Percentiles rank a stretch among this genome's conserved stretches.
These are phyloP conservation scores for Pimephales promelas DNA, from an alignment of 2,113 vertebrate genomes.

Conservation along the genomic window DNA sequence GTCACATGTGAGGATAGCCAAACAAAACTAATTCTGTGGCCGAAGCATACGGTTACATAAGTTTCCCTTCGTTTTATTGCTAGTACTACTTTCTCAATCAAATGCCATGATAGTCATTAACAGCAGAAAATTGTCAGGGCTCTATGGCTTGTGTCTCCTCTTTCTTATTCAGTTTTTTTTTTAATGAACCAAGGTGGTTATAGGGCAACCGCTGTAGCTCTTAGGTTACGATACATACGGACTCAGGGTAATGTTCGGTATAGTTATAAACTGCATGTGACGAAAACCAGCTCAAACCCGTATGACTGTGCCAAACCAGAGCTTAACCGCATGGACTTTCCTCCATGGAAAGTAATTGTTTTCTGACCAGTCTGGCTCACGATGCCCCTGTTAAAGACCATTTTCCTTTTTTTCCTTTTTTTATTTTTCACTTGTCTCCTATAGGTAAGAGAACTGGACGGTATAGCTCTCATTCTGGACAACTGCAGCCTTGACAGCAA, in stretches of 20 bases:
- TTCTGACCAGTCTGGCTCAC: constrained; percentile 35
- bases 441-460: constrained; percentile 88
- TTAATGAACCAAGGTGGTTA: neutral
- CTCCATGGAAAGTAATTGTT: constrained; percentile 25
- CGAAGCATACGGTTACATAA: neutral
- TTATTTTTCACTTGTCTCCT: constrained; percentile 33
- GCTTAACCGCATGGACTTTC: constrained; percentile 62
- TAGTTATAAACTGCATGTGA: constrained; percentile 57
- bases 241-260: neutral
- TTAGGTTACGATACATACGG: constrained; percentile 21
- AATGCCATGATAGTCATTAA: neutral
- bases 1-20: constrained; percentile 10
- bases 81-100: constrained; percentile 24
- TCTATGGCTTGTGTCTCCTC: constrained; percentile 17
- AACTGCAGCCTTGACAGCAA: constrained; percentile 92
- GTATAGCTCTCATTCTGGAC: constrained; percentile 91
- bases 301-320: constrained; percentile 57
- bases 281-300: constrained; percentile 64
- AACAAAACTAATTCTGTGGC: constrained; percentile 17
- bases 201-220: constrained; percentile 15
- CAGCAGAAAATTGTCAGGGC: constrained; percentile 17
- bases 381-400: neutral
- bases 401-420: constrained; percentile 19
- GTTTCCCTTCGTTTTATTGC: constrained; percentile 14
- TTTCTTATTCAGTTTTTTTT: neutral